Evolutionary conservation across 1,140 invertebrate species (phyloP).

Genomic region (Phymastichus coffea): DNA sequence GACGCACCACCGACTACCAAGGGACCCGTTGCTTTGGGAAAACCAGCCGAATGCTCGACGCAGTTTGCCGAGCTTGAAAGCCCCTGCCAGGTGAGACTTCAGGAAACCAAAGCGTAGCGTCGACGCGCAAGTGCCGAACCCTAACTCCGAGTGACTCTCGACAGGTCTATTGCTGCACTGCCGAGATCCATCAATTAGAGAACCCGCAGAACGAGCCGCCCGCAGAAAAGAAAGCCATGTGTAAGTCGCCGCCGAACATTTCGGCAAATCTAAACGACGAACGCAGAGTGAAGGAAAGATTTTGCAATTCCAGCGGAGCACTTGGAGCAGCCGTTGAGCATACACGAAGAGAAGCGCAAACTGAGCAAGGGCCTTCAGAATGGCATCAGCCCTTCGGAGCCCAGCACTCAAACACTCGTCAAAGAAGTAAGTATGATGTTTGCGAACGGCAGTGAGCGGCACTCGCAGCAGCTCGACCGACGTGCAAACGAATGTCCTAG

Average conservation of each 20-base stretch:
- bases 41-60: constrained; percentile 43
- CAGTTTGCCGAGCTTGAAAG: constrained; percentile 48
- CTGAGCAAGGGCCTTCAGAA: constrained; percentile 49
- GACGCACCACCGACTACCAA: constrained; percentile 39
- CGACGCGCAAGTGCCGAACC: too few species aligned
- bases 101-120: neutral
- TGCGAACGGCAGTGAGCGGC: too few species aligned
- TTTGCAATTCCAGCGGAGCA: constrained; percentile 47
- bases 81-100: constrained; percentile 48
- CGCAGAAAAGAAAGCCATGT: constrained; percentile 48
- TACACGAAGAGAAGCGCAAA: constrained; percentile 51
- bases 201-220: constrained; percentile 48
- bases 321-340: constrained; percentile 48
- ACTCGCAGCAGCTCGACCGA: neutral
- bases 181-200: constrained; percentile 50
- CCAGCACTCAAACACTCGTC: constrained; percentile 48
- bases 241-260: too few species aligned
- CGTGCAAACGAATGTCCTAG: constrained; percentile 27
- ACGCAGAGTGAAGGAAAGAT: too few species aligned
- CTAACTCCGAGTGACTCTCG: too few species aligned
- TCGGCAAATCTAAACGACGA: too few species aligned
- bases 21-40: constrained; percentile 43
- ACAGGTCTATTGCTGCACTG: constrained; percentile 48
- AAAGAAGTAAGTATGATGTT: constrained; percentile 45
- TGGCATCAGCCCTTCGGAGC: constrained; percentile 52